Base-by-base conservation (phyloP, 2,888 invertebrate genomes). In the Hyalella azteca region DNA sequence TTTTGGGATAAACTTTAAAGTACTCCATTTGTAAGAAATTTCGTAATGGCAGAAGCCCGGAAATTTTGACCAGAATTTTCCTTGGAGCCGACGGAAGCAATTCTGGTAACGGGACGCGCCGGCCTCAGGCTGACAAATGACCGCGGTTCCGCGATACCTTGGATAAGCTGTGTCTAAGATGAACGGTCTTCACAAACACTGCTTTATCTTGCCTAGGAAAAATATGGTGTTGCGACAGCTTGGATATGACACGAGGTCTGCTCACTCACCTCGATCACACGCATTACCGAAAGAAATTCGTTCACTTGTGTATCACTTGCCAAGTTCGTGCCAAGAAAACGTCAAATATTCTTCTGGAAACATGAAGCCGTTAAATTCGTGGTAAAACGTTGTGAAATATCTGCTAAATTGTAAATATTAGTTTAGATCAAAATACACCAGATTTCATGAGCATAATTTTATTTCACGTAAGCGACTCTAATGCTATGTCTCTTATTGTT, bases 131-230 rank as follows among this genome's bases (percentile, higher is more conserved):
- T 66, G 66, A 66, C 66, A 66, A 66, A 66, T 66, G 66, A 66
- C 66, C 66, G 66, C 32, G 66, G 66, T 66, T 66, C 66, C 66
- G 66, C 66, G 66, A 66, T 66, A 66, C 66, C 66, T 19, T 19
- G 66, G 66, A 66, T 66, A 66, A 66, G 66, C 66, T 19, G 66
- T 7, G 66, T 66, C 66, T 66, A 66, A 66, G 66, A 66, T 66
- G 66, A 66, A 66, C 66, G 66, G 66, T 66, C 36, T 66, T 66
- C 66, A 66, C 66, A 32, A 66, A 66, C 66, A 66, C 66, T 66
- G 66, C 66, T 66, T 66, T 66, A 66, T 66, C 66, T 66, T 66
- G 66, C 66, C 36, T 9, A 36, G 36, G 36, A 36, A 66, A 66
- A 66, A 66, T 66, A 66, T 36, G 39, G 66, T 66, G 66, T 66